Evolutionary conservation across 37 sponge, comb jelly and placozoan species (phyloP), one percentile per base, ranked within the genome.

Genomic region (Chondrosia reniformis): DNA sequence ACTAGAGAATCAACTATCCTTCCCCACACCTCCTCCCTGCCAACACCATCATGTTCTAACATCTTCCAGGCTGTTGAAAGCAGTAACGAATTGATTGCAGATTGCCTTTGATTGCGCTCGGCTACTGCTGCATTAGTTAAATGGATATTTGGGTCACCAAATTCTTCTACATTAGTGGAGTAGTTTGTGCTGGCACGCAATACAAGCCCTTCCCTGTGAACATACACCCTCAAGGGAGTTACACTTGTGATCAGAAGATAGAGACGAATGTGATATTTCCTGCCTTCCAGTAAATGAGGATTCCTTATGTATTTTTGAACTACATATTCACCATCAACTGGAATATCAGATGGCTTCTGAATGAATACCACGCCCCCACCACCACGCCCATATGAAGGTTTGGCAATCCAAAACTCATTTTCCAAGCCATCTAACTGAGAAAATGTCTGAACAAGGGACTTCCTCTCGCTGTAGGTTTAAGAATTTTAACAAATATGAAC

Each of bases 101-200:
- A 81, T 39, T 87, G 79, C 33, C 40, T 82, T 39, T 78, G 46
- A 40, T 65, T 75, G 64, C 94, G 87, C 38, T 94, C 94, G 62
- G 94, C 94, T 4, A 89, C 85, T 30, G 94, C 94, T 2, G 94
- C 90, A 76, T 94, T 94, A n/a, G 94, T 94, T 42, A 94, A 63
- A 41, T 94, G 94, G 3, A 87, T 74, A 4, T 63, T 79, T 46
- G 85, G 44, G 42, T 89, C 83, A 0, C 37, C 36, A 33, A 76
- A 74, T 13, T 62, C 66, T 13, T 75, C 22, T 2, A 46, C 77
- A 76, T 77, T 66, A 0, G n/a, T 37, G 4, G 90, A 66, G 52
- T 94, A 94, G 64, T 89, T 89, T 17, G 27, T 82, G 38, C 79
- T 81, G 24, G 94, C 94, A 79, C 89, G 86, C 17, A 94, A 83